Percentiles rank a stretch among this genome's conserved stretches.
phyloP scores from a whole-genome alignment of 2,113 vertebrate genomes.

The Clarias macrocephalus region DNA sequence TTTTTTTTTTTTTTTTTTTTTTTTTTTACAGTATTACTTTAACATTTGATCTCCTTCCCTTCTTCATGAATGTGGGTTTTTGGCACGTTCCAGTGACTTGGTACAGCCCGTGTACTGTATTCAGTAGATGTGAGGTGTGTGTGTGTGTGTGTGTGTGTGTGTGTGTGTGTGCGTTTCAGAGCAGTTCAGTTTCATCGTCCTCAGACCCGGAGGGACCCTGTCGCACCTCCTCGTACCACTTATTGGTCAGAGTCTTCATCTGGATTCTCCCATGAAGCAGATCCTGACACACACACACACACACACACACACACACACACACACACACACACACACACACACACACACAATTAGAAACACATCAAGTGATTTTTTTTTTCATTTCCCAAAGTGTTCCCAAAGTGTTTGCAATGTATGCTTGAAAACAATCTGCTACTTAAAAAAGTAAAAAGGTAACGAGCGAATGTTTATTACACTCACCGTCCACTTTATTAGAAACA shows the following conservation, averaged over 20 bases:
- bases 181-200: conserved; percentile 89
- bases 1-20: no score
- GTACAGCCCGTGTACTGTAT: not conserved
- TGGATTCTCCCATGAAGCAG: conserved; percentile 91
- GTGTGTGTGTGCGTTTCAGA: conserved; percentile 66
- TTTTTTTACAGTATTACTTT: not conserved
- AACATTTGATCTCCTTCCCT: not conserved
- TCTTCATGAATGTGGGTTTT: not conserved
- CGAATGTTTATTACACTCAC: no score
- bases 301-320: conserved; percentile 18
- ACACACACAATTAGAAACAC: not conserved
- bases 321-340: not conserved
- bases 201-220: conserved; percentile 97
- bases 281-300: conserved; percentile 73
- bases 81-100: not conserved
- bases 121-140: not conserved
- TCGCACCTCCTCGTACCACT: conserved; percentile 98
- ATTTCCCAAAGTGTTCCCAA: not conserved
- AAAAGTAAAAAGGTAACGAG: not conserved
- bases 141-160: conserved; percentile 2
- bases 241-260: conserved; percentile 98
- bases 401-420: not conserved
- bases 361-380: no score
- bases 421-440: not conserved
- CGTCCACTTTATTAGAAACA: no score